A percentile compares a stretch with the other conserved stretches of the same genome.
phyloP scores from a whole-genome alignment of 2,888 invertebrate genomes.

The Aelia acuminata region DNA sequence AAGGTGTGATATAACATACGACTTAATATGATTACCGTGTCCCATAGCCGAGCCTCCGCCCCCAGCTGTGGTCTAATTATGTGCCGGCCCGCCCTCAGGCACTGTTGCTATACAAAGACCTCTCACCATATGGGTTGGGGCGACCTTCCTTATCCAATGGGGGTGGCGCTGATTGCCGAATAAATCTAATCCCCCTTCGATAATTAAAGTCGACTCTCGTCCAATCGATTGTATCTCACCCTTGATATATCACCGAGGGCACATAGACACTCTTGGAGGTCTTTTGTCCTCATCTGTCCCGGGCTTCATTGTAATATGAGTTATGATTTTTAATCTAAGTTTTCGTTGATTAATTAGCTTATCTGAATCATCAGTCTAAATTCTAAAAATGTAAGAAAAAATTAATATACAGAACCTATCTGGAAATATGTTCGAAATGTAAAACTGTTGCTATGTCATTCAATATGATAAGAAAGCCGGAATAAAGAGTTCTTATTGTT shows the following conservation, averaged over 20 bases:
- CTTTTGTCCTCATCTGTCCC: not conserved
- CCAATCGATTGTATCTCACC: conserved; percentile 8
- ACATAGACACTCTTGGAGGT: not conserved
- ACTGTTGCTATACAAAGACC: conserved; percentile 12
- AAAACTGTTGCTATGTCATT: no score
- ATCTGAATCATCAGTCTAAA: no score
- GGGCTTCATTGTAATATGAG: not conserved
- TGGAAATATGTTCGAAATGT: no score
- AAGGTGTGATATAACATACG: no score
- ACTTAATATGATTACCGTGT: not conserved
- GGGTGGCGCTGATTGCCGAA: not conserved
- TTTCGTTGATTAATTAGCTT: not conserved
- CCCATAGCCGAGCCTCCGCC: not conserved
- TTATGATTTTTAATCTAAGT: not conserved
- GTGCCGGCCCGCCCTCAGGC: not conserved
- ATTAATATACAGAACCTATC: no score
- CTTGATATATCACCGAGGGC: conserved; percentile 5
- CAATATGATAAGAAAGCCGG: no score
- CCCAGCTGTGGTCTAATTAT: conserved; percentile 17
- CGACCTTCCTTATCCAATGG: not conserved
- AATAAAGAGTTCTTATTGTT: no score
- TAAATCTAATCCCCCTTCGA: conserved; percentile 22
- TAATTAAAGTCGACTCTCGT: conserved; percentile 25
- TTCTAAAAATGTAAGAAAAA: no score
- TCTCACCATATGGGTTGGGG: not conserved